Base-by-base conservation (phyloP, 2,113 vertebrate species). In the Scolopax mira region DNA sequence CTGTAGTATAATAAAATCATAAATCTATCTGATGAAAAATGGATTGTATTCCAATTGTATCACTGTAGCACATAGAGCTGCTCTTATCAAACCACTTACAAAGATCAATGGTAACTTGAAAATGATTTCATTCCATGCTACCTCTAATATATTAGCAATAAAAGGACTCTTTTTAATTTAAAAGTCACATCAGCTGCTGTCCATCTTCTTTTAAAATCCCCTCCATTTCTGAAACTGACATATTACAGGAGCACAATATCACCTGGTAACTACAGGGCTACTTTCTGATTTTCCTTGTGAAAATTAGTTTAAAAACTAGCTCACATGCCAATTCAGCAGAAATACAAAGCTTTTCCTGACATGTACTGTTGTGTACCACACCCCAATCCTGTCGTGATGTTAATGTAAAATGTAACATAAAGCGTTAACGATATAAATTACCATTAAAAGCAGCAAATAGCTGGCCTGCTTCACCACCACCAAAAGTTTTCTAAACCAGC, bases 21-120 rank as follows among this genome's bases (percentile, higher is more conserved):
- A 98, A 98, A 97, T 97, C 97, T 97, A 96, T 93, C 90, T 94
- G 90, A 95, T 97, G 97, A 98, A 97, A 98, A 97, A 98, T 97
- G 89, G 96, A 93, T 92, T 96, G 91, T 91, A 97, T 96, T 97
- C 96, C 96, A 97, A 96, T 89, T 96, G 90, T 82, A 97, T 95
- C 93, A 96, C 72, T 35, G 85, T n/a, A 83, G 87, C 52, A 37
- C 82, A 90, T 1, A 92, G 24, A 95, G 85, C 88, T 94, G 81
- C 86, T 96, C 67, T 97, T 97, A 97, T 95, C 96, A 95, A 92
- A 97, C 93, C 92, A 95, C 90, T 97, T 79, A 92, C 58, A 96
- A 98, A 98, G 96, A 97, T 97, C 97, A 97, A 97, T 97, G 94
- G 96, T 96, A 97, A 98, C 95, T 96, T 95, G 96, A 97, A 95